phyloP scores from a whole-genome alignment of 2,888 invertebrate genomes.

The Beris chalybata region DNA sequence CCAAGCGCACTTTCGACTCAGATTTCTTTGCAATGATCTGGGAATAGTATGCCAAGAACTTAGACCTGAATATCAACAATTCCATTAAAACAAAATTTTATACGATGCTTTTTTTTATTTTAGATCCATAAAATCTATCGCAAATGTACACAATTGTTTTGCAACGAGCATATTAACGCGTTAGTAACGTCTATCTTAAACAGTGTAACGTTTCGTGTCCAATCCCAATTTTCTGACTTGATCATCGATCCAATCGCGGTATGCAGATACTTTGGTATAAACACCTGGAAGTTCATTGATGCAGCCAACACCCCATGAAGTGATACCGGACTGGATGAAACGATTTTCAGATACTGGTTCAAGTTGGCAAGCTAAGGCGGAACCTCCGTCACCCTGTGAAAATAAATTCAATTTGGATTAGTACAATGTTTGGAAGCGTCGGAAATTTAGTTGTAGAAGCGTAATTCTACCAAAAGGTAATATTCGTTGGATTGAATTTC shows the following conservation, averaged over 20 bases:
- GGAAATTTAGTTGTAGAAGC: background rate
- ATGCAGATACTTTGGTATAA: conserved; percentile 66
- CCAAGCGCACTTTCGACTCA: no score
- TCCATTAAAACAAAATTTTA: no score
- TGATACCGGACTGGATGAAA: conserved; percentile 58
- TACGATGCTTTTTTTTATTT: no score
- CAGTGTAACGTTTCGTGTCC: conserved; percentile 23
- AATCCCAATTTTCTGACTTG: conserved; percentile 43
- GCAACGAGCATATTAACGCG: no score
- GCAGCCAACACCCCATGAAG: conserved; percentile 73
- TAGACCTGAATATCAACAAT: no score
- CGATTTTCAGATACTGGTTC: conserved; percentile 57
- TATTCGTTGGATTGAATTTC: no score
- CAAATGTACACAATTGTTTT: no score
- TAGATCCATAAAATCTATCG: no score
- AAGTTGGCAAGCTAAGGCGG: conserved; percentile 66
- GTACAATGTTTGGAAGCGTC: background rate
- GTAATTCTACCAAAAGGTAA: no score
- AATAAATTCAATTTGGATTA: no score
- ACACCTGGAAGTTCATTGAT: conserved; percentile 58
- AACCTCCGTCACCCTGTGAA: conserved; percentile 70
- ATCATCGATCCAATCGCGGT: conserved; percentile 68
- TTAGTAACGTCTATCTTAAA: background rate
- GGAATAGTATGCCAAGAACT: no score
- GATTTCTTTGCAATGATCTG: no score